phyloP scores from a whole-genome alignment of 2,797 vertebrate genomes.

The Yasuhikotakia modesta region DNA sequence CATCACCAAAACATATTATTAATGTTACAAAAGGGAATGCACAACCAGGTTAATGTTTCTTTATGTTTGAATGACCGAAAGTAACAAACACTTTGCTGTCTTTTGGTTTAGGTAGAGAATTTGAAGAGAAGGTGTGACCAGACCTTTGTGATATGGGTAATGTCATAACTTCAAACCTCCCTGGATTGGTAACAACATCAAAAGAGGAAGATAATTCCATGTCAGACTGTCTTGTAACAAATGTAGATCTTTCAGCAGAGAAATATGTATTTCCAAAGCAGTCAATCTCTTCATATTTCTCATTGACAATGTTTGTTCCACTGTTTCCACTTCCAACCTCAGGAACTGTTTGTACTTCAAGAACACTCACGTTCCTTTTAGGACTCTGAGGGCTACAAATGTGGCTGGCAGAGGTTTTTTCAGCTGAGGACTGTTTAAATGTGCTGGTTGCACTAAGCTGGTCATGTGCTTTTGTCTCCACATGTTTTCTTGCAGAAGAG shows the following conservation, averaged over 20 bases:
- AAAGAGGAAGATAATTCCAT: conserved; percentile 79
- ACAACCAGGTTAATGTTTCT: conserved; percentile 61
- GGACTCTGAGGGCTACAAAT: conserved; percentile 72
- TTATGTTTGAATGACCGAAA: conserved; percentile 69
- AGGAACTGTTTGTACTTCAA: conserved; percentile 79
- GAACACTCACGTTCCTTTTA: conserved; percentile 74
- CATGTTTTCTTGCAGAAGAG: conserved; percentile 81
- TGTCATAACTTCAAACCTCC: conserved; percentile 73
- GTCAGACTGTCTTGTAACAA: conserved; percentile 79
- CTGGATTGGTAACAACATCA: conserved; percentile 71
- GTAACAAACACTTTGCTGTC: conserved; percentile 77
- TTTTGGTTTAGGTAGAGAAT: conserved; percentile 67
- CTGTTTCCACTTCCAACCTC: conserved; percentile 75
- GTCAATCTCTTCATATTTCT: conserved; percentile 82
- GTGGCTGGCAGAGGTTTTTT: conserved; percentile 74
- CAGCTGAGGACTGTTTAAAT: conserved; percentile 11
- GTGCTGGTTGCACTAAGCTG: conserved; percentile 52
- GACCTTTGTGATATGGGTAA: conserved; percentile 75
- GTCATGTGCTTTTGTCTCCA: conserved; percentile 64
- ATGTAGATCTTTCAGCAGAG: conserved; percentile 78
- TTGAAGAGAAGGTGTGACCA: conserved; percentile 66
- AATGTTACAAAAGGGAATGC: background rate
- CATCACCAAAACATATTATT: conserved; percentile 1
- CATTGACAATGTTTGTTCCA: conserved; percentile 76
- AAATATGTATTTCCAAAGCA: conserved; percentile 80